phyloP scores from a whole-genome alignment of 2,888 invertebrate species.

The Blastobasis lacticolella region DNA sequence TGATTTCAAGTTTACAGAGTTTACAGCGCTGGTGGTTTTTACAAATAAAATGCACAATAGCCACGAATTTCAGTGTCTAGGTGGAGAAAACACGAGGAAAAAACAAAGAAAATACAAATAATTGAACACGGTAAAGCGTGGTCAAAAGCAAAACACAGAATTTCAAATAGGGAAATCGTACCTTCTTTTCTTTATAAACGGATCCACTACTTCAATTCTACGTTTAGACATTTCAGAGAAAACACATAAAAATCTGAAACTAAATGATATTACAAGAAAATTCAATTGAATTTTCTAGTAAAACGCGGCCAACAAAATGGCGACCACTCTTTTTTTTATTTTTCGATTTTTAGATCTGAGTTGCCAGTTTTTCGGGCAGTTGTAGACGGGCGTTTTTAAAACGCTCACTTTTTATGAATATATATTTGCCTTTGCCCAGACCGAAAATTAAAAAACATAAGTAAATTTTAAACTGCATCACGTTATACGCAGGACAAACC shows the following conservation, averaged over 20 bases:
- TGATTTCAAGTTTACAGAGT: no score
- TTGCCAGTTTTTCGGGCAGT: background rate
- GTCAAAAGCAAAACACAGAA: conserved; percentile 17
- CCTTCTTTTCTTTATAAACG: conserved; percentile 86
- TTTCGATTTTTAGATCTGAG: background rate
- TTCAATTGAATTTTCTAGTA: conserved; percentile 26
- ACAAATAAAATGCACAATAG: no score
- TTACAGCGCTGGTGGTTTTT: no score
- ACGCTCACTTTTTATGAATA: background rate
- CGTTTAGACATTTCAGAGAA: conserved; percentile 82
- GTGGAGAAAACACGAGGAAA: background rate
- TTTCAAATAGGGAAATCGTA: conserved; percentile 37
- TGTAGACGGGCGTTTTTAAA: conserved; percentile 4
- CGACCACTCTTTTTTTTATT: conserved; percentile 21
- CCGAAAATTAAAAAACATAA: no score
- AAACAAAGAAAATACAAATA: conserved; percentile 18
- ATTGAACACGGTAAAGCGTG: conserved; percentile 31
- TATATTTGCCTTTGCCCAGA: no score
- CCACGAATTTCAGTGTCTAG: no score
- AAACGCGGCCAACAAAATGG: conserved; percentile 59
- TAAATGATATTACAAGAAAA: conserved; percentile 25
- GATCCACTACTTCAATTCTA: conserved; percentile 89
- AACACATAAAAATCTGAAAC: conserved; percentile 37
- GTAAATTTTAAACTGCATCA: no score
- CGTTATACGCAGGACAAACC: no score